Percentiles rank a stretch among this genome's conserved stretches.
These are phyloP conservation scores for Nephila pilipes DNA, from an alignment of 1,140 invertebrate species.

Conservation along the genomic window DNA sequence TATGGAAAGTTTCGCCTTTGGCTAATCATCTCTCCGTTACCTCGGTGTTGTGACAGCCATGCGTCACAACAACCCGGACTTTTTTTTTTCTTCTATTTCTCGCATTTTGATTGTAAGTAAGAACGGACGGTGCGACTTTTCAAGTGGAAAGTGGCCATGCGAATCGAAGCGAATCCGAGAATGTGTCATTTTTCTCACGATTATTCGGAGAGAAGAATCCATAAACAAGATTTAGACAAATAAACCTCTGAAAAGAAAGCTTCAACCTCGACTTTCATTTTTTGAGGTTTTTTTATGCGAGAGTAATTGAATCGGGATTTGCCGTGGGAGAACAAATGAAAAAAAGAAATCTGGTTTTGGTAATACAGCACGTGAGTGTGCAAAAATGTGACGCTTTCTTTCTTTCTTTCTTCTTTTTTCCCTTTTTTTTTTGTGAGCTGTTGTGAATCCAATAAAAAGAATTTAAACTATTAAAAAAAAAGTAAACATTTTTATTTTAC, in stretches of 20 bases:
- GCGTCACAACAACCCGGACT: no score
- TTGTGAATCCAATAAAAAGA: no score
- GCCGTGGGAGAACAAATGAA: not conserved
- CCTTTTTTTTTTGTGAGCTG: no score
- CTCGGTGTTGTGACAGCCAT: no score
- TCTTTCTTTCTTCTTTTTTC: no score
- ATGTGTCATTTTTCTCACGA: constrained; percentile 60
- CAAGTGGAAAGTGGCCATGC: constrained; percentile 20
- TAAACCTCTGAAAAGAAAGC: not conserved
- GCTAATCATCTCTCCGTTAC: constrained; percentile 2
- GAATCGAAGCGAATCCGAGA: constrained; percentile 46
- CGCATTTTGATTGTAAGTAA: no score
- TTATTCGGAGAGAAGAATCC: not conserved
- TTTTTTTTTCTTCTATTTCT: no score
- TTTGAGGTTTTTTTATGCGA: no score
- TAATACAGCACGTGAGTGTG: not conserved
- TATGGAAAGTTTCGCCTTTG: not conserved
- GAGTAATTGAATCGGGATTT: not conserved
- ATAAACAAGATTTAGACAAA: constrained; percentile 52
- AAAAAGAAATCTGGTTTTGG: no score
- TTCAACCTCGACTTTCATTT: not conserved
- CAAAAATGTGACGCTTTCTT: not conserved
- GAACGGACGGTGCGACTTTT: no score
- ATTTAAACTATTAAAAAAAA: no score
- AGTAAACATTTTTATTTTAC: no score